Evolutionary conservation across 2,797 vertebrate species (phyloP).

Genomic region (Cuculus canorus): DNA sequence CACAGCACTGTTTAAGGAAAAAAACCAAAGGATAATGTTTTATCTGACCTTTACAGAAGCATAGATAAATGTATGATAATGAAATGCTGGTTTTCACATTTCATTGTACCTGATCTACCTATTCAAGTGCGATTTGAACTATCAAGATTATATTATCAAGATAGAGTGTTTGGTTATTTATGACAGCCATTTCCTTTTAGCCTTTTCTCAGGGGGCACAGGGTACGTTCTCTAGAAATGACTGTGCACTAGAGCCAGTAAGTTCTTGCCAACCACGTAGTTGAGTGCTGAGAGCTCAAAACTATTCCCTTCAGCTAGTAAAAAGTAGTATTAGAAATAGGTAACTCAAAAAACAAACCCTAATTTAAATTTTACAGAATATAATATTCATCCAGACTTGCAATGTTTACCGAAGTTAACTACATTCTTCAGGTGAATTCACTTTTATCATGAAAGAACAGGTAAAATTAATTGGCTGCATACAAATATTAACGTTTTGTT

Average conservation of each 20-base stretch:
- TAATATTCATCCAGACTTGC: background rate
- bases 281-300: background rate
- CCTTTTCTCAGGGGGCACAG: background rate
- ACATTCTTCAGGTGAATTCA: too few species aligned
- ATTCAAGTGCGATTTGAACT: background rate
- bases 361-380: too few species aligned
- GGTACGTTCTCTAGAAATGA: background rate
- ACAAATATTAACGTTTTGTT: background rate
- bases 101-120: background rate
- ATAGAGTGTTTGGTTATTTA: background rate
- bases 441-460: too few species aligned
- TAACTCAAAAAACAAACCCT: background rate
- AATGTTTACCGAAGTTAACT: background rate
- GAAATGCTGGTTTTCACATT: background rate
- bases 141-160: background rate
- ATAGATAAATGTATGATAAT: background rate
- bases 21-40: background rate
- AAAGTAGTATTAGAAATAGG: background rate
- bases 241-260: background rate
- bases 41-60: background rate
- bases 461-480: background rate
- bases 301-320: background rate
- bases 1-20: background rate
- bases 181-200: background rate
- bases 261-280: background rate